phyloP scores from a whole-genome alignment of 2,888 invertebrate genomes.

The Eupithecia subfuscata region DNA sequence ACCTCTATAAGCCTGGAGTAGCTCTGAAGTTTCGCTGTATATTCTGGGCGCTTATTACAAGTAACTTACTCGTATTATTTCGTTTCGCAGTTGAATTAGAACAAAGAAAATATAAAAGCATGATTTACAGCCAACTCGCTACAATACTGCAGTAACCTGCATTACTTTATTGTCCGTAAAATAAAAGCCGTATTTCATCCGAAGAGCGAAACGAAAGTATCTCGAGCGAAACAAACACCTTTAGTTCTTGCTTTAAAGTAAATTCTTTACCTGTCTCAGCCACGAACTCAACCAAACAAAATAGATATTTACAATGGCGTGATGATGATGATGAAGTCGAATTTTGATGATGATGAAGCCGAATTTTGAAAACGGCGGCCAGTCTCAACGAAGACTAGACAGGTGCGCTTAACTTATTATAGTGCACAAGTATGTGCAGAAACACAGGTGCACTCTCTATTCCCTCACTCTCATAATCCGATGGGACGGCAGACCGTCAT shows the following conservation, averaged over 20 bases:
- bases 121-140: conserved; percentile 22
- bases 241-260: conserved; percentile 7
- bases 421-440: too few relatives aligned
- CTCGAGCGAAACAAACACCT: conserved; percentile 3
- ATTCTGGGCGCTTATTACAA: neutral
- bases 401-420: too few relatives aligned
- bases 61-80: neutral
- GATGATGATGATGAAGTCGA: too few relatives aligned
- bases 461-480: too few relatives aligned
- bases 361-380: too few relatives aligned
- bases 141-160: conserved; percentile 23
- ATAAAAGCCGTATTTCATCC: conserved; percentile 10
- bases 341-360: too few relatives aligned
- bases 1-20: neutral
- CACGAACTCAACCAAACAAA: neutral
- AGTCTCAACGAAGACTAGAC: too few relatives aligned
- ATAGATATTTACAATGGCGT: too few relatives aligned
- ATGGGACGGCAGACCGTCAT: too few relatives aligned
- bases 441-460: too few relatives aligned
- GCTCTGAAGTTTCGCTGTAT: neutral
- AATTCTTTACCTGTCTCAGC: neutral
- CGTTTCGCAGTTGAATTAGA: neutral
- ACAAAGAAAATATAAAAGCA: conserved; percentile 1
- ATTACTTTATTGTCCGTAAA: conserved; percentile 18
- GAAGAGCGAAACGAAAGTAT: conserved; percentile 8